Percentiles rank a stretch among this genome's conserved stretches.
phyloP scores from a whole-genome alignment of 2,113 vertebrate genomes.

The Gallinago paraguaiae region DNA sequence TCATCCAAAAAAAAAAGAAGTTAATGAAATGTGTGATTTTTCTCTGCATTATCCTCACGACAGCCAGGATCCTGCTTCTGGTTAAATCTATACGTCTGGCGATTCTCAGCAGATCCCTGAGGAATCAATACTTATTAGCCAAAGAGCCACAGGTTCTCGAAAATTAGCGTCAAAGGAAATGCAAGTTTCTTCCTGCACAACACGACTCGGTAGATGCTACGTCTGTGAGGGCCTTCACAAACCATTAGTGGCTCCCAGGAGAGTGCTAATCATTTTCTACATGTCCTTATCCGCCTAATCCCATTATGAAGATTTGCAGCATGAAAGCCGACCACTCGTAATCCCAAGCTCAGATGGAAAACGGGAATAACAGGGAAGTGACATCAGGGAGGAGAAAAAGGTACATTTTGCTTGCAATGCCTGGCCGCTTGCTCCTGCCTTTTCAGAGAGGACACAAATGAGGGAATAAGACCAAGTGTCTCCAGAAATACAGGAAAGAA shows the following conservation, averaged over 20 bases:
- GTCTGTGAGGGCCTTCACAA: neutral
- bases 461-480: neutral
- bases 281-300: slow-evolving; percentile 2
- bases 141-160: neutral
- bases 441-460: neutral
- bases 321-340: neutral
- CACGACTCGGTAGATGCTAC: neutral
- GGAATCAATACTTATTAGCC: neutral
- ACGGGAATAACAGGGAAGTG: neutral
- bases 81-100: neutral
- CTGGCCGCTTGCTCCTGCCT: neutral
- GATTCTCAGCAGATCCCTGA: neutral
- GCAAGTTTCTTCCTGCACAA: neutral
- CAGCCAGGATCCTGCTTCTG: neutral
- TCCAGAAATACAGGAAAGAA: neutral
- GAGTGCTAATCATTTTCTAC: slow-evolving; percentile 6
- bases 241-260: slow-evolving; percentile 9
- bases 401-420: neutral
- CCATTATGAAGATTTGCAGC: neutral
- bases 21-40: slow-evolving; percentile 12
- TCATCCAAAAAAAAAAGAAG: neutral
- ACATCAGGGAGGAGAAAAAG: neutral
- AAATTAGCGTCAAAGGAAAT: neutral
- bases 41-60: neutral
- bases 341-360: neutral